Percentiles rank a stretch among this genome's conserved stretches.
Conservation (phyloP, 2,113 vertebrate genomes). For the Pogona vitticeps region DNA sequence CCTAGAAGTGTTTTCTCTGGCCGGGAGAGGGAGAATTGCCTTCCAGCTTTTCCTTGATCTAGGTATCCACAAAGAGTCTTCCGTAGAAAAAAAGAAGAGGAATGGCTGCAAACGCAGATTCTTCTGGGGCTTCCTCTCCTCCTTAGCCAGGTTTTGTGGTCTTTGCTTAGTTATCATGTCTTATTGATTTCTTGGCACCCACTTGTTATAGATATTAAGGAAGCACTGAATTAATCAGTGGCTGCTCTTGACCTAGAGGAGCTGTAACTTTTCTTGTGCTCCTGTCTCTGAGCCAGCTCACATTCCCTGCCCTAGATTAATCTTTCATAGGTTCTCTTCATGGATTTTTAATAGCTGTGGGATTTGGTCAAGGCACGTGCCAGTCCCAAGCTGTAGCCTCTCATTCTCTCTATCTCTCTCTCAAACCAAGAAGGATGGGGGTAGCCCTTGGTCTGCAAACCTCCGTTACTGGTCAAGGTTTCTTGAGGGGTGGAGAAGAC, state of each 20-base stretch:
- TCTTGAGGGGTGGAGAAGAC: not conserved
- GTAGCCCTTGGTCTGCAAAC: not conserved
- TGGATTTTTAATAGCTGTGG: constrained; percentile 41
- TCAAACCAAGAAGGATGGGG: not conserved
- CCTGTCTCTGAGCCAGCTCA: not conserved
- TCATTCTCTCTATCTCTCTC: not conserved
- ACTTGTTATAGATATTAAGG: not conserved
- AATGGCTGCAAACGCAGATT: not conserved
- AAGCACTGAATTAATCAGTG: not conserved
- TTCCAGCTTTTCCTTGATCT: constrained; percentile 3
- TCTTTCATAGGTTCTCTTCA: not conserved
- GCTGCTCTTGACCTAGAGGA: constrained; percentile 19
- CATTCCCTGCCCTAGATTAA: constrained; percentile 15
- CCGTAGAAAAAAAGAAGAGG: not conserved
- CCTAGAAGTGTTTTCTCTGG: constrained; percentile 16
- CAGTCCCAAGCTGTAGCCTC: not conserved
- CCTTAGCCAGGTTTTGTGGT: constrained; percentile 2
- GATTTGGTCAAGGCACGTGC: rapidly evolving
- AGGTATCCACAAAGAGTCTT: not conserved
- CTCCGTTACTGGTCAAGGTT: not conserved
- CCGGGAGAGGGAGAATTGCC: constrained; percentile 54
- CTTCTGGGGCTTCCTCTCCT: rapidly evolving
- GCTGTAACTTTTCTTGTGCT: not conserved
- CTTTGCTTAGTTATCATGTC: rapidly evolving
- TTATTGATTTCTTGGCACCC: not conserved